These are phyloP conservation scores for Dorcus parallelipipedus DNA, from an alignment of 2,888 invertebrate species.

Conservation along the genomic window DNA sequence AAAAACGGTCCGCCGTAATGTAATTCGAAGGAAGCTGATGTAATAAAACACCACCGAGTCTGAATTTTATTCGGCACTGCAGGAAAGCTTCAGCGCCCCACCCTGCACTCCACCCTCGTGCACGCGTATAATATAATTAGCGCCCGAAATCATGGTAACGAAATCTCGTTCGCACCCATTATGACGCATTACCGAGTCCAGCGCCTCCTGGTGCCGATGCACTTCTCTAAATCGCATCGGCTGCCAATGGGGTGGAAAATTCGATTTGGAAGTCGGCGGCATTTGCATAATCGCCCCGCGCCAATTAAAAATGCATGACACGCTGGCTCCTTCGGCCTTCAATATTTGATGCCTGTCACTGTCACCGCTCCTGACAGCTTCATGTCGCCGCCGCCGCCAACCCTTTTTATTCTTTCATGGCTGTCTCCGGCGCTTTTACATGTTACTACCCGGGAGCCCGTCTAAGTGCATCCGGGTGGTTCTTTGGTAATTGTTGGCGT, in stretches of 20 bases:
- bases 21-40: slow-evolving; percentile 12
- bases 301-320: slow-evolving; percentile 48
- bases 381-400: slow-evolving; percentile 17
- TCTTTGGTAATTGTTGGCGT: slow-evolving; percentile 19
- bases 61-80: slow-evolving; percentile 13
- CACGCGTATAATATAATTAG: slow-evolving; percentile 21
- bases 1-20: not conserved
- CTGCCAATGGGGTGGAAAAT: slow-evolving; percentile 47
- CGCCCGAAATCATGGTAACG: slow-evolving; percentile 22
- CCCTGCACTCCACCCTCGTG: slow-evolving; percentile 17
- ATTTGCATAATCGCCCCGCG: slow-evolving; percentile 45
- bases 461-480: not conserved
- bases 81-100: slow-evolving; percentile 17
- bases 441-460: not conserved
- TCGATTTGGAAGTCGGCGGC: slow-evolving; percentile 43
- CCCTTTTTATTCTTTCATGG: slow-evolving; percentile 24
- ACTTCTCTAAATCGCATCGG: slow-evolving; percentile 43
- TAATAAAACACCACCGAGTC: slow-evolving; percentile 11
- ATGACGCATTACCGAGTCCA: slow-evolving; percentile 19
- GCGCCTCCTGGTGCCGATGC: slow-evolving; percentile 18
- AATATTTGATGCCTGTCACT: slow-evolving; percentile 34
- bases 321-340: slow-evolving; percentile 38
- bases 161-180: slow-evolving; percentile 22
- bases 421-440: slow-evolving; percentile 2
- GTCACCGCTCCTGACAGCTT: slow-evolving; percentile 28